Evolutionary conservation across 2,113 vertebrate species (phyloP), one percentile per base, ranked within the genome.

Genomic region (Coryphaenoides rupestris): DNA sequence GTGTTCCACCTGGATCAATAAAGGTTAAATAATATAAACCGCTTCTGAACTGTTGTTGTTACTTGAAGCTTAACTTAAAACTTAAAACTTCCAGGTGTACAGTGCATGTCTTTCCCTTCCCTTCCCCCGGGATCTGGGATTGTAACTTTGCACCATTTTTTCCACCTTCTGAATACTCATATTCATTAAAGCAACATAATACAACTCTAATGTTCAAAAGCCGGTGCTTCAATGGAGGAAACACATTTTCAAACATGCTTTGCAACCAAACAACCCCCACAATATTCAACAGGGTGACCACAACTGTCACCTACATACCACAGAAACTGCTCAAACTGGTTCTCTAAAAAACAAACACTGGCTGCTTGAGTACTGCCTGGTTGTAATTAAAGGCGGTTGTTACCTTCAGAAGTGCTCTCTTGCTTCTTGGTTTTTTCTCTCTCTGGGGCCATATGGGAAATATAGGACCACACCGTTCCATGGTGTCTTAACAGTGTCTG

Each of bases 241-340:
- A 33, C 10, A 7, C 5, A 33, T 16, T 52, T 52, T 13, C 12
- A 52, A 52, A 52, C 16, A 3, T 15, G 19, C 5, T 47, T 52
- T 19, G 19, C 19, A 53, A n/a, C n/a, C 2, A 73, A 60, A 59
- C 70, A 67, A 65, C 33, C 9, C 9, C 33, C 22, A 54, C 28
- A 59, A 45, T 61, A 60, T 47, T 75, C 33, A 60, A 21, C 21
- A 59, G 54, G 64, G 60, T 67, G 9, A 40, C 9, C 33, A 40
- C 33, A 12, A 26, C 3, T 26, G 33, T 12, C 5, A 7, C 13
- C 33, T 40, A 40, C 9, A 40, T 12, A 40, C 33, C 13, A 40
- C 33, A 72, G 76, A 87, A 87, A 63, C 79, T 71, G 79, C 55
- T 68, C 62, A 45, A 52, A 66, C 81, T 62, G 45, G 72, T 75